Percentiles rank a stretch among this genome's conserved stretches.
Evolutionary conservation across 2,113 vertebrate genomes (phyloP).

Genomic region (Microtus pennsylvanicus): DNA sequence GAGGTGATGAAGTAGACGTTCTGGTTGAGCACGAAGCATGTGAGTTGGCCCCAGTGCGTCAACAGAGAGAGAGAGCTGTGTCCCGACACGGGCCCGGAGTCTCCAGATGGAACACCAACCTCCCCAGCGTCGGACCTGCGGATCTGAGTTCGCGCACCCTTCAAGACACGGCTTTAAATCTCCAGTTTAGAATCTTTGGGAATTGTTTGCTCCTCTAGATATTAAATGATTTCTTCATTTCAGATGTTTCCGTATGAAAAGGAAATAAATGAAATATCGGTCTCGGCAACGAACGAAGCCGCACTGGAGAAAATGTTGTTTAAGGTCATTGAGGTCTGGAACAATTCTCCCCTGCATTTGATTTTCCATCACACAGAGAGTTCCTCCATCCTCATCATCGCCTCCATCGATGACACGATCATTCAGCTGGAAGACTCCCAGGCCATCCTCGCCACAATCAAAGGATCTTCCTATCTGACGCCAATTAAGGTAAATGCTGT

Average conservation of each 20-base stretch:
- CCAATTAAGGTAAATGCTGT: slow-evolving; percentile 83
- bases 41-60: not conserved
- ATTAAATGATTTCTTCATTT: slow-evolving; percentile 10
- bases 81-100: not conserved
- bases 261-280: slow-evolving; percentile 83
- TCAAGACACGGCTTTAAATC: not conserved
- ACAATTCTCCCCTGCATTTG: slow-evolving; percentile 81
- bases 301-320: slow-evolving; percentile 83
- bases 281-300: slow-evolving; percentile 83
- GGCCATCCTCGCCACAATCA: slow-evolving; percentile 80
- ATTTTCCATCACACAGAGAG: slow-evolving; percentile 76
- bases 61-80: not conserved
- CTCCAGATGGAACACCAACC: not conserved
- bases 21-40: not conserved
- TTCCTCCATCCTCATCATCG: slow-evolving; percentile 76
- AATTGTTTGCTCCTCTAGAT: not conserved
- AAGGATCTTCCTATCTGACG: slow-evolving; percentile 81
- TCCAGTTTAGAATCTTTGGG: not conserved
- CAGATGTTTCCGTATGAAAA: slow-evolving; percentile 82
- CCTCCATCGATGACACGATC: slow-evolving; percentile 82
- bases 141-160: not conserved
- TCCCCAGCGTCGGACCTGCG: too few species aligned
- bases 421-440: slow-evolving; percentile 85
- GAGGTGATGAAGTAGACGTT: not conserved
- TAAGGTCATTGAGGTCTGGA: slow-evolving; percentile 83